Base-by-base conservation (phyloP, 2,888 invertebrate species). In the Tinea pellionella region DNA sequence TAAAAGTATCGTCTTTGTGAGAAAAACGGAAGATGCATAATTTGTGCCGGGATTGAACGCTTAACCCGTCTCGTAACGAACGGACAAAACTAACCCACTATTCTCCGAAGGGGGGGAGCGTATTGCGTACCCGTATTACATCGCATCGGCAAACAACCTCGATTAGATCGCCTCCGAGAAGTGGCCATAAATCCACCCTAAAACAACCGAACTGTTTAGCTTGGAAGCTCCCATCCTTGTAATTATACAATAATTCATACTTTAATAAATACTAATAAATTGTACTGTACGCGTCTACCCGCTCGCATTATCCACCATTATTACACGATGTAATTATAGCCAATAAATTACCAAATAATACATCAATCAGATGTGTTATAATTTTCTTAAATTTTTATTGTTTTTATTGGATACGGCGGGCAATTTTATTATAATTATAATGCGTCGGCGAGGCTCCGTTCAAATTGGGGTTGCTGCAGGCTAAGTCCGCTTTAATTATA, bases 321-420 rank as follows among this genome's bases (percentile, higher is more conserved):
- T 86, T 86, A 86, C 82, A 80, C 77, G 81, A 85, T 86, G 83
- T 87, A 85, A 87, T 87, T 87, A 87, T 78, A 76, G 67, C 73
- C 85, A 79, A 87, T 87, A 87, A 87, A 86, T 87, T 86, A 85
- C 78, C 82, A 82, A 86, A 87, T 87, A 86, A 84, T 86, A 84
- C 86, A 86, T 87, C 86, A 86, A 87, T 87, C 86, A 86, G 86
- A 86, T 79, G 85, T 86, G 85, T 87, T 86, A 87, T 85, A 86
- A 86, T 85, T 86, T 84, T 75, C 74, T 77, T 76, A 73, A 77
- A 75, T 74, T 72, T 76, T 77, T 72, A 71, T 66, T 72, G 70
- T 71, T 76, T 77, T 72, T 76, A 77, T 77, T 74, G 74, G 69
- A 67, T 73, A 70, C 19, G 47, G 61, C 78, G 71, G 78, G 83